A percentile compares a stretch with the other conserved stretches of the same genome.
Conservation (phyloP, 2,113 vertebrate species). For the Ovis aries region DNA sequence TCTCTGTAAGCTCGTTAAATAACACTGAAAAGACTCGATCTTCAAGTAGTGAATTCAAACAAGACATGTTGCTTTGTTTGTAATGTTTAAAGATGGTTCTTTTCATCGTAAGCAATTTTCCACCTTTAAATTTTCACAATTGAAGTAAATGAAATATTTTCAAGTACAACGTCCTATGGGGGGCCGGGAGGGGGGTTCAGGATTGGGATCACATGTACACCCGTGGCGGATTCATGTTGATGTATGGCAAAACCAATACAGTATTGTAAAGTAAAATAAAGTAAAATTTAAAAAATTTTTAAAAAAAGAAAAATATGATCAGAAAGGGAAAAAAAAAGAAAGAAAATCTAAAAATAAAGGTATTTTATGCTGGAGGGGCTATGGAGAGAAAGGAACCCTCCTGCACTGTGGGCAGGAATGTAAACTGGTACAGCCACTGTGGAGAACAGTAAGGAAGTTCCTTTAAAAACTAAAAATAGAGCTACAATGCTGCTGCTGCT, state of each 20-base stretch:
- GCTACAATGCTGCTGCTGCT: not conserved
- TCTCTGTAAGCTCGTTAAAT: not conserved
- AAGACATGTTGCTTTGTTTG: not conserved
- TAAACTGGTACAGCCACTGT: not conserved
- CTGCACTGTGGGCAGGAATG: not conserved
- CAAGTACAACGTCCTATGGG: not conserved
- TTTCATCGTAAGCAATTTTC: not conserved
- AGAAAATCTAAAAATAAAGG: not conserved
- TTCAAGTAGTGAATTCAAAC: not conserved
- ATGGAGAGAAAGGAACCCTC: not conserved
- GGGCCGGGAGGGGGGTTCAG: too few relatives aligned
- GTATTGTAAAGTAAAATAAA: too few relatives aligned
- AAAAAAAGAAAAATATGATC: too few relatives aligned
- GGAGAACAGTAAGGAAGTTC: not conserved
- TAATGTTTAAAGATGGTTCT: not conserved
- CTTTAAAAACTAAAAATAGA: not conserved
- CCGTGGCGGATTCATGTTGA: too few relatives aligned
- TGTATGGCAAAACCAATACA: too few relatives aligned
- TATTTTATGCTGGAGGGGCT: not conserved
- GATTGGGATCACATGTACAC: too few relatives aligned
- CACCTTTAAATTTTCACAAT: not conserved
- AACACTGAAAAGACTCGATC: not conserved
- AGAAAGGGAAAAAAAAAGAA: too few relatives aligned
- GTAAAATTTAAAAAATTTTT: too few relatives aligned
- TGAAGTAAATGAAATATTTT: not conserved